Conservation (phyloP, 1,140 invertebrate genomes). For the Listronotus oregonensis region DNA sequence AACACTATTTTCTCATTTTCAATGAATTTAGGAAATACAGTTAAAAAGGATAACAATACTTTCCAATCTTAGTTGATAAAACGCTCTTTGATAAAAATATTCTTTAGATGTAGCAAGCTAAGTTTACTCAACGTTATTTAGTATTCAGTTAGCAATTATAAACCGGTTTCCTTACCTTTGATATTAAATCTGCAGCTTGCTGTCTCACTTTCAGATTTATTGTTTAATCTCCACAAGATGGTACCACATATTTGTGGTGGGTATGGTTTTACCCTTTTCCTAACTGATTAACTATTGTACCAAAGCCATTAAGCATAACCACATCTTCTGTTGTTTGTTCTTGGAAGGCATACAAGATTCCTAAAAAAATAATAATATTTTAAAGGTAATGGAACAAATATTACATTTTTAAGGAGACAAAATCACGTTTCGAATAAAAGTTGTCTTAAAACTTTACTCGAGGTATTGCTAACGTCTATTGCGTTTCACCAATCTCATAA, state of each 20-base stretch:
- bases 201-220: constrained; percentile 99
- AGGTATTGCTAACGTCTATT: too few relatives aligned
- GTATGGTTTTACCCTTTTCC: constrained; percentile 98
- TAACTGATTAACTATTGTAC: constrained; percentile 97
- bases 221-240: constrained; percentile 98
- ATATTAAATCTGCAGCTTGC: constrained; percentile 98
- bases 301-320: constrained; percentile 99
- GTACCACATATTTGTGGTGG: constrained; percentile 99
- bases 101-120: too few relatives aligned
- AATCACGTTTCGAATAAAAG: neutral
- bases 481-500: too few relatives aligned
- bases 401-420: too few relatives aligned
- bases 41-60: too few relatives aligned
- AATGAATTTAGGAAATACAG: too few relatives aligned
- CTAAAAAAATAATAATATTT: constrained; percentile 9
- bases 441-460: neutral
- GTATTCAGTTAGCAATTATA: too few relatives aligned
- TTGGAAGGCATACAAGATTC: constrained; percentile 97
- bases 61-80: too few relatives aligned
- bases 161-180: constrained; percentile 55
- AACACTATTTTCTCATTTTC: too few relatives aligned
- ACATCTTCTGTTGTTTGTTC: constrained; percentile 99
- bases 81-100: too few relatives aligned
- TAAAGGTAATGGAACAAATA: too few relatives aligned
- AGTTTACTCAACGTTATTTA: too few relatives aligned